Evolutionary conservation across 2,113 vertebrate genomes (phyloP), one percentile per base, ranked within the genome.

Genomic region (Shinisaurus crocodilurus): DNA sequence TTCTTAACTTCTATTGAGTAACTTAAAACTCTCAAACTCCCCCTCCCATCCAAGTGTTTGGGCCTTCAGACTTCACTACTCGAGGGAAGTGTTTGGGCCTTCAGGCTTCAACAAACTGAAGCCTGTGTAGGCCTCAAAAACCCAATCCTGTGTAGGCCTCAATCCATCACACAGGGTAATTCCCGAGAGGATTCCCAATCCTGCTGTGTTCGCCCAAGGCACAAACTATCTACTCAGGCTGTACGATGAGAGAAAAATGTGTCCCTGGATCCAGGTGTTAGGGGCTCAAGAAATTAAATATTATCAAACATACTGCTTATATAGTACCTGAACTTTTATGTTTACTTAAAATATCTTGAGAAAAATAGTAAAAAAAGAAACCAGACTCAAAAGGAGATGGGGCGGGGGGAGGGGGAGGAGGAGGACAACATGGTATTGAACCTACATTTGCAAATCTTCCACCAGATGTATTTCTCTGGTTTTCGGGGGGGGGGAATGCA

Each of bases 241-340:
- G 75, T 86, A 48, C 90, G 15, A 74, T 91, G 93, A 80, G 48
- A 57, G 16, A 67, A 70, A 79, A 37, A 77, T 74, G 6, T 90
- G 45, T 6, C 13, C 37, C 63, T 40, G n/a, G 77, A 69, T 63
- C 1, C 4, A 83, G 87, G 18, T 67, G 27, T 48, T 54, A 90
- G 37, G 74, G 3, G 12, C 10, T 85, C 40, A 25, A 63, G 9
- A n/a, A 69, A 81, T 76, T 37, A 45, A 60, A 82, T 3, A 12
- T 34, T 81, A 79, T 90, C 34, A 1, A 15, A 76, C n/a, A 84
- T 50, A 72, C 75, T 88, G n/a, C 77, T 89, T 37, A 79, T 34
- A 63, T 6, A 3, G 75, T 91, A 92, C 82, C 88, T 75, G 63
- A 32, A 29, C 12, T 82, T 91, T 90, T 80, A 23, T 77, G 75